Evolutionary conservation across 35 echinoderm and acorn worm genomes (phyloP).

Genomic region (Holothuria glaberrima): DNA sequence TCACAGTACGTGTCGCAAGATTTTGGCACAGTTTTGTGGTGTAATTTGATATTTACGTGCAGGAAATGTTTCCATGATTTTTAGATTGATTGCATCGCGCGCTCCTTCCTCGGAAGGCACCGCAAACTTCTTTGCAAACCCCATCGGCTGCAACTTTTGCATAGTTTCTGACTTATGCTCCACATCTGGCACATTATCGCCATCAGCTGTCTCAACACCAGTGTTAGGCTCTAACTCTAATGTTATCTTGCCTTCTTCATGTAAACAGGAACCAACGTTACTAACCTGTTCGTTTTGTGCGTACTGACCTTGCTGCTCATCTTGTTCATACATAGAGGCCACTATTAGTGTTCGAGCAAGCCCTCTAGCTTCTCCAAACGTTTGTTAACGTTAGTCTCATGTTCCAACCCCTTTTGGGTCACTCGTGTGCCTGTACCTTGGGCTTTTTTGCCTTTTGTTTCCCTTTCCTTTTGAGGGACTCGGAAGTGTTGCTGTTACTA

Average conservation of each 20-base stretch:
- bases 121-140: background rate
- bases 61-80: too few relatives aligned
- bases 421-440: background rate
- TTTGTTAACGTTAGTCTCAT: too few relatives aligned
- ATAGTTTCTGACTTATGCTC: background rate
- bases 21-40: too few relatives aligned
- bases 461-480: slow-evolving; percentile 11
- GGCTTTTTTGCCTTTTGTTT: background rate
- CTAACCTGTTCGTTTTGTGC: background rate
- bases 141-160: background rate
- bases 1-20: too few relatives aligned
- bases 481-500: slow-evolving; percentile 7
- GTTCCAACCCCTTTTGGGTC: background rate
- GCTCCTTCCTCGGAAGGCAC: background rate
- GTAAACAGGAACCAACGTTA: background rate
- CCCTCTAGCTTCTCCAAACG: too few relatives aligned
- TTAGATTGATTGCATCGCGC: too few relatives aligned
- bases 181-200: background rate
- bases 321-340: background rate
- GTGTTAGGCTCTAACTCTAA: background rate
- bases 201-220: background rate
- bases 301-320: background rate
- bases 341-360: too few relatives aligned
- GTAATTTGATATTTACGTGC: too few relatives aligned
- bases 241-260: background rate